phyloP scores from a whole-genome alignment of 2,888 invertebrate species.

The Phaonia tiefii region DNA sequence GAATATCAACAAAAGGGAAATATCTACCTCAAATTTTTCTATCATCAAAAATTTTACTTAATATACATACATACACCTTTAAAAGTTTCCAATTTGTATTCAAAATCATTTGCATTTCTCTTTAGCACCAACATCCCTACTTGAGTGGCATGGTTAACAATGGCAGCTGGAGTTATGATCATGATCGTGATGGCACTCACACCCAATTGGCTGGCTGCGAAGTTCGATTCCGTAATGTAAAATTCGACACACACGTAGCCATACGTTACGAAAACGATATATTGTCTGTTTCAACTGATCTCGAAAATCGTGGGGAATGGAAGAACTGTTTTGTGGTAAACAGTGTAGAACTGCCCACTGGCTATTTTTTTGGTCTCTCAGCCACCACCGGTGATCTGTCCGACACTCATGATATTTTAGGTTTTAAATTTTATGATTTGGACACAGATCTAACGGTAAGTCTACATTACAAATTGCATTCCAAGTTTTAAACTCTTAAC shows the following conservation, averaged over 20 bases:
- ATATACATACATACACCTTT: too few relatives aligned
- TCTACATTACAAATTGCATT: not conserved
- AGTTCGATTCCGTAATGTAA: constrained; percentile 94
- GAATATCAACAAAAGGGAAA: too few relatives aligned
- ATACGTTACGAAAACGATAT: constrained; percentile 95
- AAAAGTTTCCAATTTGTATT: too few relatives aligned
- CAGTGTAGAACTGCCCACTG: constrained; percentile 95
- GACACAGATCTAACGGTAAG: constrained; percentile 85
- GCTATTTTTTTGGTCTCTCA: constrained; percentile 95
- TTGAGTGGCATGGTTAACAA: constrained; percentile 99
- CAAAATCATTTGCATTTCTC: too few relatives aligned
- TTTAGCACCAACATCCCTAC: constrained; percentile 99
- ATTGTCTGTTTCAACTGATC: constrained; percentile 94
- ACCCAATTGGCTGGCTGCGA: constrained; percentile 98
- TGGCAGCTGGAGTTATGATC: constrained; percentile 96
- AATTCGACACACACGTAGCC: constrained; percentile 93
- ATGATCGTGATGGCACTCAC: constrained; percentile 98
- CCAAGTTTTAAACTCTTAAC: not conserved
- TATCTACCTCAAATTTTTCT: too few relatives aligned
- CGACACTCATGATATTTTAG: constrained; percentile 97
- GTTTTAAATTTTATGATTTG: constrained; percentile 95
- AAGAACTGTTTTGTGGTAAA: constrained; percentile 94
- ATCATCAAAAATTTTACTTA: too few relatives aligned
- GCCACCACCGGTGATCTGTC: constrained; percentile 98
- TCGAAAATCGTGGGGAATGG: constrained; percentile 96